phyloP scores from a whole-genome alignment of 2,113 vertebrate genomes.

The Oncorhynchus kisutch region DNA sequence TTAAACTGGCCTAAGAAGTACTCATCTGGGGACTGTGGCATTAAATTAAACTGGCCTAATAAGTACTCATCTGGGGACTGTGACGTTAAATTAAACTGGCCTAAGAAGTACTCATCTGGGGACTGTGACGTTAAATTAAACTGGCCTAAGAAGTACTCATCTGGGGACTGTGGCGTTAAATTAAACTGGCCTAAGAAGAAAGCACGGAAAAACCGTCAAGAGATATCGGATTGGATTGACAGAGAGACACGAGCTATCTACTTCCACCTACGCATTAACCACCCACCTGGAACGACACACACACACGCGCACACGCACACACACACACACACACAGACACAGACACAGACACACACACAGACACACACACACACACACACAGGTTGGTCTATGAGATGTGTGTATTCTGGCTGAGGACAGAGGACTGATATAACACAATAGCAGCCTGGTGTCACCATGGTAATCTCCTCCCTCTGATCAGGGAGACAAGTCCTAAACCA shows the following conservation, averaged over 20 bases:
- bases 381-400: no score
- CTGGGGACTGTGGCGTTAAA: background rate
- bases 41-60: background rate
- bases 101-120: background rate
- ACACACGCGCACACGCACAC: background rate
- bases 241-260: background rate
- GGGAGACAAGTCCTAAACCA: no score
- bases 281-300: background rate
- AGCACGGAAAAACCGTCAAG: background rate
- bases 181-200: background rate
- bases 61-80: background rate
- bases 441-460: conserved; percentile 13
- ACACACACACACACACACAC: background rate
- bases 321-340: background rate
- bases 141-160: background rate
- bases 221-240: background rate
- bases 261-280: background rate
- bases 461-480: conserved; percentile 28
- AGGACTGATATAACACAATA: conserved; percentile 39
- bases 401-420: conserved; percentile 21
- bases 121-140: background rate
- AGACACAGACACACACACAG: no score
- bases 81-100: background rate
- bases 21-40: background rate
- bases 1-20: background rate